A percentile compares a stretch with the other conserved stretches of the same genome.
Evolutionary conservation across 2,797 vertebrate species (phyloP).

Genomic region (Salmo trutta): DNA sequence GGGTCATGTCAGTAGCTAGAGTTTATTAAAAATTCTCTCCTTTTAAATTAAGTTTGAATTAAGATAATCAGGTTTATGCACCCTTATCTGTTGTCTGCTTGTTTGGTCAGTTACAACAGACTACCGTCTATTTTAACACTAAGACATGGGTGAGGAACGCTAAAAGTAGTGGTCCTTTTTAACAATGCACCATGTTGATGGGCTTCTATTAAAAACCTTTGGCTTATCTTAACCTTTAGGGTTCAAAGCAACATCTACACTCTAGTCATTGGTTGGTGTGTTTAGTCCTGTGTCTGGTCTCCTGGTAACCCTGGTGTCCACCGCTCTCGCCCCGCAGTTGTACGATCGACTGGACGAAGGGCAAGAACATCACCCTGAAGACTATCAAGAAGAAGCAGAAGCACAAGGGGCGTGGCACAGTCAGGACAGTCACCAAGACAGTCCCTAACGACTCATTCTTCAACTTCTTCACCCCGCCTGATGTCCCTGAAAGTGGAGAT

Average conservation of each 20-base stretch:
- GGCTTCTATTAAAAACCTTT: too few species aligned
- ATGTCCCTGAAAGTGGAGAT: slow-evolving; percentile 96
- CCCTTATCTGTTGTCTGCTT: too few species aligned
- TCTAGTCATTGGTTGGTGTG: background rate
- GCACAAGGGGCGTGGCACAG: slow-evolving; percentile 97
- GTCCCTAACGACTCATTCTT: slow-evolving; percentile 99
- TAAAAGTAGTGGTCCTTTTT: background rate
- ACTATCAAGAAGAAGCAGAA: slow-evolving; percentile 99
- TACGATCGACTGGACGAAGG: slow-evolving; percentile 97
- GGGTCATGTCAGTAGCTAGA: too few species aligned
- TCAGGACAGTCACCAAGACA: slow-evolving; percentile 96
- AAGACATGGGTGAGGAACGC: background rate
- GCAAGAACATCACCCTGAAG: slow-evolving; percentile 98
- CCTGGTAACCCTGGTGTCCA: too few species aligned
- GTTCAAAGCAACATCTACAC: background rate
- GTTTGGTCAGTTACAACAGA: background rate
- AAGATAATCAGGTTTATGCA: too few species aligned
- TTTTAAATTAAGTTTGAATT: too few species aligned
- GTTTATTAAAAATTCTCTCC: too few species aligned
- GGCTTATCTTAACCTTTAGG: too few species aligned
- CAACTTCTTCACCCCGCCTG: slow-evolving; percentile 97
- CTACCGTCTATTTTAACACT: background rate
- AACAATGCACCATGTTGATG: background rate
- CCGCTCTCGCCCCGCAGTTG: slow-evolving; percentile 74
- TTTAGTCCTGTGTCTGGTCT: background rate